Percentiles rank a stretch among this genome's conserved stretches.
These are phyloP conservation scores for Pseudotriccus pelzelni DNA, from an alignment of 2,797 vertebrate genomes.

Conservation along the genomic window DNA sequence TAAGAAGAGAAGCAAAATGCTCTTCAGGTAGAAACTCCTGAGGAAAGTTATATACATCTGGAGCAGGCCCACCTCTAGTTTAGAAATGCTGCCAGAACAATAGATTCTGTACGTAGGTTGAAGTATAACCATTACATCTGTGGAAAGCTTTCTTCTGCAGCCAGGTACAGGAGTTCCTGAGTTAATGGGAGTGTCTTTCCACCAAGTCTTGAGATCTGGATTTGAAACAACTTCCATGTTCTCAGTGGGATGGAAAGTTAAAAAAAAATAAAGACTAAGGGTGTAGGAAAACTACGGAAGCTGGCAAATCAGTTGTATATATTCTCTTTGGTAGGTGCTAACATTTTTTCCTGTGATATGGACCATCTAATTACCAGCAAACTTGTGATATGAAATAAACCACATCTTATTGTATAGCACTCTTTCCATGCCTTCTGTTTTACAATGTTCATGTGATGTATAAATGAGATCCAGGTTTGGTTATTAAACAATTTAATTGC, in stretches of 20 bases:
- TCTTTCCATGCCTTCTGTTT: not conserved
- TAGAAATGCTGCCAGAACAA: not conserved
- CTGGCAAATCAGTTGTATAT: not conserved
- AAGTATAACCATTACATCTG: not conserved
- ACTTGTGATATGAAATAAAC: conserved; percentile 39
- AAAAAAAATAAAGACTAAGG: not conserved
- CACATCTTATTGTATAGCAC: not conserved
- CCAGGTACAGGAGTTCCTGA: not conserved
- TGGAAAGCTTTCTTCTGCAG: not conserved
- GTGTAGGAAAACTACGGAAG: not conserved
- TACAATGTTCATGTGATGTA: not conserved
- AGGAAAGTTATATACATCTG: not conserved
- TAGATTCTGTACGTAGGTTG: not conserved
- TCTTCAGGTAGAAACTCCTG: not conserved
- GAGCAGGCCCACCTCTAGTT: not conserved
- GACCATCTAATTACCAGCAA: conserved; percentile 34
- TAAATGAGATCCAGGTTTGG: conserved; percentile 52
- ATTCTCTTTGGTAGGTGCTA: not conserved
- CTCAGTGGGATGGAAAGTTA: not conserved
- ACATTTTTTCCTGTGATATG: conserved; percentile 28
- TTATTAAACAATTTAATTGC: conserved; percentile 39
- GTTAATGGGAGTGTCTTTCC: not conserved
- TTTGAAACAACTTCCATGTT: not conserved
- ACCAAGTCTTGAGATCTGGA: not conserved
- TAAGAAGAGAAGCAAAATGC: not conserved